phyloP scores from a whole-genome alignment of 2,797 vertebrate genomes.

The Oryzias sinensis region DNA sequence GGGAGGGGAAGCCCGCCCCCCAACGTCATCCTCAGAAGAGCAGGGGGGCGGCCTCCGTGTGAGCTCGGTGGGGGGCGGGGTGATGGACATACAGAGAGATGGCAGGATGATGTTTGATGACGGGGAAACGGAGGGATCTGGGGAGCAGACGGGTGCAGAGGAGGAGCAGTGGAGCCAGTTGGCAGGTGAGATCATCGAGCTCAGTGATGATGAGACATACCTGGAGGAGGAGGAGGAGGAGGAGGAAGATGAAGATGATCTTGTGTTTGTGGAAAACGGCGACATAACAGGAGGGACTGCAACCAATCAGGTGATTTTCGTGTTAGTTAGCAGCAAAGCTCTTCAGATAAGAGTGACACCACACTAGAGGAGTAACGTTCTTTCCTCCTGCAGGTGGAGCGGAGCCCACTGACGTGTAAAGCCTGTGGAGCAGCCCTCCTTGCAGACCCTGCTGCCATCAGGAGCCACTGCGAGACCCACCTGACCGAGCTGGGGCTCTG shows the following conservation, averaged over 20 bases:
- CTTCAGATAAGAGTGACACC: neutral
- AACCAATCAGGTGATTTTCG: conserved; percentile 48
- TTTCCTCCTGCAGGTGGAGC: conserved; percentile 44
- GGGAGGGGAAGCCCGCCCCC: conserved; percentile 48
- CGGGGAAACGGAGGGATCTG: conserved; percentile 69
- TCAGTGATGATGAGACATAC: conserved; percentile 85
- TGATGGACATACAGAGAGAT: conserved; percentile 74
- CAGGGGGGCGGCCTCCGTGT: conserved; percentile 53
- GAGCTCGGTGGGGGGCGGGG: conserved; percentile 37
- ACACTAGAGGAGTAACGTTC: neutral
- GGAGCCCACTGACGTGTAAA: conserved; percentile 77
- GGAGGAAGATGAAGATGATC: conserved; percentile 83
- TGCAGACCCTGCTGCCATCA: conserved; percentile 84
- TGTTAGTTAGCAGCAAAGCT: neutral
- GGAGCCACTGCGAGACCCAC: conserved; percentile 86
- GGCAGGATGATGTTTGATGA: conserved; percentile 68
- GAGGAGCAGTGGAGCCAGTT: conserved; percentile 72
- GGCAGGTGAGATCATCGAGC: conserved; percentile 77
- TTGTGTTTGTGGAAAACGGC: conserved; percentile 89
- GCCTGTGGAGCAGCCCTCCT: conserved; percentile 84
- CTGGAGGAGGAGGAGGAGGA: conserved; percentile 91
- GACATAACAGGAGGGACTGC: conserved; percentile 64
- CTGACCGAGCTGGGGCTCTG: conserved; percentile 88
- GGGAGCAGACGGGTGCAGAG: conserved; percentile 40
- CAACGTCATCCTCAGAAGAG: conserved; percentile 72